phyloP scores from a whole-genome alignment of 37 sponge, comb jelly and placozoan genomes.

The Amphimedon queenslandica region DNA sequence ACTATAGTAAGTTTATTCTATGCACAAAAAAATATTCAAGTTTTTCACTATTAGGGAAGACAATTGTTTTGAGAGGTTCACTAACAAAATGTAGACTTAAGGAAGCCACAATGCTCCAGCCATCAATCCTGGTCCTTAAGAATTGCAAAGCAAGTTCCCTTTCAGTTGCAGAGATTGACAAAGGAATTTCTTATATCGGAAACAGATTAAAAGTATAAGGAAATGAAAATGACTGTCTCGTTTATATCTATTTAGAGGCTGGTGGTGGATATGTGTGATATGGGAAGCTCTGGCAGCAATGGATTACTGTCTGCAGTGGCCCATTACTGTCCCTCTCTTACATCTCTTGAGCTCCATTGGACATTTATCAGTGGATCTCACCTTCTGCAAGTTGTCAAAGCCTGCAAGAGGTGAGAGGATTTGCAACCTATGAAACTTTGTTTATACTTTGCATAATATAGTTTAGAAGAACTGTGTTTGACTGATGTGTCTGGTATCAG shows the following conservation, averaged over 20 bases:
- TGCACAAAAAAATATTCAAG: no score
- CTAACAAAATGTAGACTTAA: no score
- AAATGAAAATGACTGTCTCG: no score
- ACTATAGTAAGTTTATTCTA: no score
- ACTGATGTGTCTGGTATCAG: background rate
- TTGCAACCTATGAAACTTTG: background rate
- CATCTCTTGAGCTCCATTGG: background rate
- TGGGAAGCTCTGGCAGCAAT: background rate
- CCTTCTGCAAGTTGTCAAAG: background rate
- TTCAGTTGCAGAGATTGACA: no score
- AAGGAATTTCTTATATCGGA: no score
- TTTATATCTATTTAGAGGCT: background rate
- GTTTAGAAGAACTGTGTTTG: background rate
- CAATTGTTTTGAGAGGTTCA: no score
- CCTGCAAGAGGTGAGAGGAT: background rate
- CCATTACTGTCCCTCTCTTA: background rate
- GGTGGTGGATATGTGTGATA: background rate
- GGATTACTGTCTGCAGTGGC: background rate
- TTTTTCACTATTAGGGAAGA: no score
- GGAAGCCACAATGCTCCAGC: no score
- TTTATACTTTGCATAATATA: background rate
- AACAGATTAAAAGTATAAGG: no score
- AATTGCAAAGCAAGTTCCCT: no score
- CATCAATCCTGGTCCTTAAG: no score
- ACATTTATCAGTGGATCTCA: background rate